phyloP scores from a whole-genome alignment of 1,140 invertebrate species.

The Drosophila kikkawai region DNA sequence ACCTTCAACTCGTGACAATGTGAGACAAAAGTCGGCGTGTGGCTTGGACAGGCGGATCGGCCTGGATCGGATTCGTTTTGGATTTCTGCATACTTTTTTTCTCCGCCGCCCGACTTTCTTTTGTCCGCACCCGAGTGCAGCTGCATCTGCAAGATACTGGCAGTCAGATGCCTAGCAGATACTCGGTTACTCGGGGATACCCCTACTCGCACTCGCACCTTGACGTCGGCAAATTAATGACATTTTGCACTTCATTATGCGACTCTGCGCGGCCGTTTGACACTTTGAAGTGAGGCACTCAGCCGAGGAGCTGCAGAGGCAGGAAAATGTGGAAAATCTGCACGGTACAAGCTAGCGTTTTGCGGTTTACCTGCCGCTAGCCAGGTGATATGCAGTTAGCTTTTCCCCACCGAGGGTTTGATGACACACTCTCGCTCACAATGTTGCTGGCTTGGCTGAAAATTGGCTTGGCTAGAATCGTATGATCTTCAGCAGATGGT shows the following conservation, averaged over 20 bases:
- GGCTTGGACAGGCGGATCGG: slow-evolving; percentile 22
- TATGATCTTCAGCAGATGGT: slow-evolving; percentile 13
- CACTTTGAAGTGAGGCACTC: slow-evolving; percentile 83
- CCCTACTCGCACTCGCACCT: slow-evolving; percentile 15
- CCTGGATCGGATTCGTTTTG: slow-evolving; percentile 61
- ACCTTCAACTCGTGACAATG: slow-evolving; percentile 79
- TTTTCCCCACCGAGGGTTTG: slow-evolving; percentile 22
- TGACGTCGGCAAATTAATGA: slow-evolving; percentile 78
- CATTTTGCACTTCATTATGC: slow-evolving; percentile 83
- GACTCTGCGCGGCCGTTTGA: slow-evolving; percentile 79
- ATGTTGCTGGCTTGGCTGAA: slow-evolving; percentile 7
- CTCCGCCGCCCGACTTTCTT: slow-evolving; percentile 66
- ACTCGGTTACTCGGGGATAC: slow-evolving; percentile 17
- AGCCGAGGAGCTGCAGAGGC: slow-evolving; percentile 48
- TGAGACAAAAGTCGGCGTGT: slow-evolving; percentile 48
- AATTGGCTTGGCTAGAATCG: slow-evolving; percentile 9
- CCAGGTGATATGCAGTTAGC: slow-evolving; percentile 70
- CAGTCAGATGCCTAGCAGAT: slow-evolving; percentile 8
- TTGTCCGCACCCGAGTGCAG: slow-evolving; percentile 63
- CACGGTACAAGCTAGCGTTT: slow-evolving; percentile 37
- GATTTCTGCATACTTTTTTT: slow-evolving; percentile 76
- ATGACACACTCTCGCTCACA: slow-evolving; percentile 28
- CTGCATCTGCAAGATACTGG: slow-evolving; percentile 44
- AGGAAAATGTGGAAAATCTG: slow-evolving; percentile 28
- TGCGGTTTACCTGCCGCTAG: slow-evolving; percentile 57